phyloP scores from a whole-genome alignment of 2,797 vertebrate species.

The Melopsittacus undulatus region DNA sequence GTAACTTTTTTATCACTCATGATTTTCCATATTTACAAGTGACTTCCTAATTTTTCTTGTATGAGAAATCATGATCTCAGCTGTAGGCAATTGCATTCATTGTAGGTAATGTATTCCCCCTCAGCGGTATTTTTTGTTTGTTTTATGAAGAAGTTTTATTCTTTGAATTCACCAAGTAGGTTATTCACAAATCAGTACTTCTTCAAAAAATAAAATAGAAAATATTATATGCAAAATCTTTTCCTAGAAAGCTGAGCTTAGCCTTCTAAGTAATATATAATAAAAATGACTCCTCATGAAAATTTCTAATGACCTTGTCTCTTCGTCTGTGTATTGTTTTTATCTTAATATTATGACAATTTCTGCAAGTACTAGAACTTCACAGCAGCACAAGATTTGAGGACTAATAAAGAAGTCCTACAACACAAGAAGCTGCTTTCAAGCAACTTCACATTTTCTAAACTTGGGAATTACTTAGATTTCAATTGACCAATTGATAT shows the following conservation, averaged over 20 bases:
- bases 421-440: fast-evolving
- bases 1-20: background rate
- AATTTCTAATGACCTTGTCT: background rate
- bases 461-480: background rate
- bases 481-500: background rate
- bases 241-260: background rate
- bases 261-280: background rate
- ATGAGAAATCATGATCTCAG: background rate
- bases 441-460: background rate
- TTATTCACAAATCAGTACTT: background rate
- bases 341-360: background rate
- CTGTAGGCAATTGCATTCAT: background rate
- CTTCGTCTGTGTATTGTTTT: background rate
- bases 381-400: background rate
- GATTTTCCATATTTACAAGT: background rate
- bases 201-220: background rate
- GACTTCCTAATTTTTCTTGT: background rate
- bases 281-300: background rate
- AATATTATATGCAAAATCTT: background rate
- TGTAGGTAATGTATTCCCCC: background rate
- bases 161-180: background rate
- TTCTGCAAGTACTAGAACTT: background rate
- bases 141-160: background rate
- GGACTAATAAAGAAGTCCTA: background rate
- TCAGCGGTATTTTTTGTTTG: background rate